Base-by-base conservation (phyloP, 1,140 invertebrate genomes). In the Anthonomus grandis region DNA sequence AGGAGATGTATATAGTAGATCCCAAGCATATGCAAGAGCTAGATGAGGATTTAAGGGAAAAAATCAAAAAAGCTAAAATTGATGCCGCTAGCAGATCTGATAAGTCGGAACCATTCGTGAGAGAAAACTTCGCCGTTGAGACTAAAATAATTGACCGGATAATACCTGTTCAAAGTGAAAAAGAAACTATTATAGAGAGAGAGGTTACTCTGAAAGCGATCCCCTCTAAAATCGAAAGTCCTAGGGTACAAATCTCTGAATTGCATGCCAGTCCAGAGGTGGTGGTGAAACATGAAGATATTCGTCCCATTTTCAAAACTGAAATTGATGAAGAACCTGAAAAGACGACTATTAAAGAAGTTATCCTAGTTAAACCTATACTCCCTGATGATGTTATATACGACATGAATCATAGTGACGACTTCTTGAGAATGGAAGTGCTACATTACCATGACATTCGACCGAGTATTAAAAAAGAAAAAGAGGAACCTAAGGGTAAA, bases 391-490 rank as follows among this genome's bases (percentile, higher is more conserved):
- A 61, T 22, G 47, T 55, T 13, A 9, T 62, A 17, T 53, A 38
- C 15, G 31, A 51, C 27, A 66, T 62, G 50, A 54, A 64, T 38
- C 42, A 57, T 12, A 62, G 41, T 2, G 31, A 62, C 17, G 22
- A 34, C 19, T 61, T 61, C 38, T 24, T 62, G 18, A 59, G 42
- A 19, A 21, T 18, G 10, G 60, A 59, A 50, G 42, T 62, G 10
- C 17, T 19, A 3, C 42, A 47, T 31, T 62, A 62, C 27, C 57
- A 62, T 17, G 60, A 62, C 39, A 58, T 63, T 9, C 50, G 37
- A 48, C 50, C 57, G 10, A 19, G 53, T 8, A 27, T 41, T 15
- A 12, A 1, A 5, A 44, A 51, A 31, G 25, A 52, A 38, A 13
- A 13, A 22, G 38, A 52, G 21, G 34, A 56, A 38, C 15, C 15